These are phyloP conservation scores for Dynastes grantii DNA, from an alignment of 2,888 invertebrate genomes.

Conservation along the genomic window DNA sequence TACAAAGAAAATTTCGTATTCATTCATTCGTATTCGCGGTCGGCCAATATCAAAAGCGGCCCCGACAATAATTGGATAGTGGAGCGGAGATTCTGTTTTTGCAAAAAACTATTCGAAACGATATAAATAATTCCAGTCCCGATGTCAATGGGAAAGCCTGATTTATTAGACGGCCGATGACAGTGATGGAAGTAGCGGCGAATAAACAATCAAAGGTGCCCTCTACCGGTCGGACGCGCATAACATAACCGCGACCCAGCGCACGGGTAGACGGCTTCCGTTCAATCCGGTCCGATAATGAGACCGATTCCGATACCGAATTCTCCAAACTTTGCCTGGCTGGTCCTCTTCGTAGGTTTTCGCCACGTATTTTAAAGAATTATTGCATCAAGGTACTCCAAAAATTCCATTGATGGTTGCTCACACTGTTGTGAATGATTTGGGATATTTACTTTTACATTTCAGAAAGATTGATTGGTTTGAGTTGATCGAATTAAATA, in stretches of 20 bases:
- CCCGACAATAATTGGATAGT: slow-evolving; percentile 67
- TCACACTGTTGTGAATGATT: too few relatives aligned
- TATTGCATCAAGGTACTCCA: too few relatives aligned
- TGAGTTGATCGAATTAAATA: too few relatives aligned
- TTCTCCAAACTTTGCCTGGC: not conserved
- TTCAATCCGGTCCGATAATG: slow-evolving; percentile 61
- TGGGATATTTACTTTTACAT: too few relatives aligned
- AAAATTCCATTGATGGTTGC: too few relatives aligned
- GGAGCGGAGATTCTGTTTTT: slow-evolving; percentile 54
- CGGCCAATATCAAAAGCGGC: slow-evolving; percentile 59
- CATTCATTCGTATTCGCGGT: slow-evolving; percentile 60
- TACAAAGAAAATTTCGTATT: slow-evolving; percentile 58
- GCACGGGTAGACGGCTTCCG: slow-evolving; percentile 60
- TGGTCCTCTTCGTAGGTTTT: not conserved
- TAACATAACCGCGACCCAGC: slow-evolving; percentile 53
- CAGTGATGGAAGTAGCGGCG: slow-evolving; percentile 70
- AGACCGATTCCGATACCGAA: slow-evolving; percentile 54
- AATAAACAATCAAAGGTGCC: slow-evolving; percentile 69
- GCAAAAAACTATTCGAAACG: slow-evolving; percentile 64
- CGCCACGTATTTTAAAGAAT: too few relatives aligned
- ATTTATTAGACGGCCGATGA: slow-evolving; percentile 69
- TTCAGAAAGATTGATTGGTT: too few relatives aligned
- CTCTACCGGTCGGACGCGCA: slow-evolving; percentile 52
- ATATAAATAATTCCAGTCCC: slow-evolving; percentile 67
- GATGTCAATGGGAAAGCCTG: slow-evolving; percentile 60